Conservation (phyloP, 2,797 vertebrate genomes). For the Garrulus glandarius region DNA sequence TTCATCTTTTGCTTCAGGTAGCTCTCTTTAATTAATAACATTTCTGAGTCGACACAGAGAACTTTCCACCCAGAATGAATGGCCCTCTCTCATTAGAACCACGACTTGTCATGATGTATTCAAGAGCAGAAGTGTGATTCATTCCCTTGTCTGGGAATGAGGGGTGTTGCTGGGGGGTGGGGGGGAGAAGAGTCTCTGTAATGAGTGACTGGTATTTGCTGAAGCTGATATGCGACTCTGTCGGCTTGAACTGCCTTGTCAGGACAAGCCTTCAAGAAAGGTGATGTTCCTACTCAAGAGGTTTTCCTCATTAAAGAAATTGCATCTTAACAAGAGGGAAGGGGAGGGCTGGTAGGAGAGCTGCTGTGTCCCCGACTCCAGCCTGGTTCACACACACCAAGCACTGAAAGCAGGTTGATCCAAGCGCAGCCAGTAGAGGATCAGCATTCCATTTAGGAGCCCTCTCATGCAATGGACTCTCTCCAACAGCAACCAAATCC, state of each 20-base stretch:
- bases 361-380: constrained; percentile 28
- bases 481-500: neutral
- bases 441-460: neutral
- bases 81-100: constrained; percentile 81
- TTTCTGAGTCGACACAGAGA: constrained; percentile 76
- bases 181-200: constrained; percentile 72
- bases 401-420: neutral
- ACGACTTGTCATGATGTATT: constrained; percentile 79
- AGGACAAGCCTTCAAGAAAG: constrained; percentile 76
- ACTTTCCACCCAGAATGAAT: constrained; percentile 80
- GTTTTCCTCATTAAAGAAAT: constrained; percentile 72
- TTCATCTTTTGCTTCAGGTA: constrained; percentile 78
- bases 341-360: constrained; percentile 42
- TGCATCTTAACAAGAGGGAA: constrained; percentile 70
- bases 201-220: constrained; percentile 81
- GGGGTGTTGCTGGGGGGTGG: constrained; percentile 59
- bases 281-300: constrained; percentile 72
- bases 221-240: constrained; percentile 77
- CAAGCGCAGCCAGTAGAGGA: neutral
- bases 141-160: constrained; percentile 62
- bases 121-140: constrained; percentile 76
- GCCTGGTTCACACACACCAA: neutral
- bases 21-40: constrained; percentile 82
- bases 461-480: neutral
- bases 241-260: constrained; percentile 77